Percentiles rank a stretch among this genome's conserved stretches.
Evolutionary conservation across 2,888 invertebrate genomes (phyloP).

Genomic region (Schizotus pectinicornis): DNA sequence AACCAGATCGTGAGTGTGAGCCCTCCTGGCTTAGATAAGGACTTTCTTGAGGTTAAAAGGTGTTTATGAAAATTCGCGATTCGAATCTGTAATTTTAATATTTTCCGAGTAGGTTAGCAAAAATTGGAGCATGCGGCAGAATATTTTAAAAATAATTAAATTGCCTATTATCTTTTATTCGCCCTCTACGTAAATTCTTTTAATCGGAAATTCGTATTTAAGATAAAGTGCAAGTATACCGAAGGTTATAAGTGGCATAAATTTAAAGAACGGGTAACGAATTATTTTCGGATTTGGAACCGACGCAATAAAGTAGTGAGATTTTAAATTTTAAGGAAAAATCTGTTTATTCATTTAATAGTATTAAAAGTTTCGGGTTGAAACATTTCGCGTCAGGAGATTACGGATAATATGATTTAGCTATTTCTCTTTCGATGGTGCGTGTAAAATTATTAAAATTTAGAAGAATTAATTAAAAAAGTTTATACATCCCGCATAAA

Average conservation of each 20-base stretch:
- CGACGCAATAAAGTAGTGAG: too few relatives aligned
- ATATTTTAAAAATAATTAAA: conserved; percentile 42
- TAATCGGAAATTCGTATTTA: conserved; percentile 21
- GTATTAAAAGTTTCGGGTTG: conserved; percentile 24
- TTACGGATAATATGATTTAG: conserved; percentile 28
- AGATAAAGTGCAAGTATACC: conserved; percentile 9
- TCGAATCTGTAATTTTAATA: conserved; percentile 34
- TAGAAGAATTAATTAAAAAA: conserved; percentile 51
- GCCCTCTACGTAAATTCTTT: conserved; percentile 10
- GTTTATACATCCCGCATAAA: conserved; percentile 50
- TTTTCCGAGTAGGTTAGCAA: conserved; percentile 31
- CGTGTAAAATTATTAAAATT: conserved; percentile 24
- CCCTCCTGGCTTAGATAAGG: conserved; percentile 14
- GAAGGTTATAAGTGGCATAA: conserved; percentile 2
- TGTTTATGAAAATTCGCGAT: conserved; percentile 28
- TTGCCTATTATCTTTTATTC: conserved; percentile 34
- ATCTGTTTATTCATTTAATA: conserved; percentile 24
- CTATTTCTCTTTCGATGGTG: conserved; percentile 25
- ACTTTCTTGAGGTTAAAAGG: conserved; percentile 20
- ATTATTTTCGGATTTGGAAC: conserved; percentile 3
- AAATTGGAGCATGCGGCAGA: conserved; percentile 37
- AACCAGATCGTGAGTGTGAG: conserved; percentile 16
- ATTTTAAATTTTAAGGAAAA: too few relatives aligned
- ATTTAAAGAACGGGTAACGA: background rate
- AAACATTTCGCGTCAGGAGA: conserved; percentile 25